A percentile compares a stretch with the other conserved stretches of the same genome.
phyloP scores from a whole-genome alignment of 1,140 invertebrate species.

The Eufriesea mexicana region DNA sequence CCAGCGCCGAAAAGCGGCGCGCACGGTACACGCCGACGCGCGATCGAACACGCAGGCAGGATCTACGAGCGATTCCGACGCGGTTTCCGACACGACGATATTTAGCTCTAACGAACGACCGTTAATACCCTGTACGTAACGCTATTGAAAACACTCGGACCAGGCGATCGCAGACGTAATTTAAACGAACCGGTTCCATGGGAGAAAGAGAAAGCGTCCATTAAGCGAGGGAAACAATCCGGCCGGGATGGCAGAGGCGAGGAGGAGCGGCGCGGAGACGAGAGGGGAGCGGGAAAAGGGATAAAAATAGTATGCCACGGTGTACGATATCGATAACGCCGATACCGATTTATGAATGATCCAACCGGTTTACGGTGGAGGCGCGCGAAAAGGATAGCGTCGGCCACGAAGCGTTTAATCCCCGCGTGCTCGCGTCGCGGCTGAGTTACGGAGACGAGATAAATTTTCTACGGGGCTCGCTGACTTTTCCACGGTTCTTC shows the following conservation, averaged over 20 bases:
- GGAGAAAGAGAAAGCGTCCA: slow-evolving; percentile 42
- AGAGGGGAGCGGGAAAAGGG: not conserved
- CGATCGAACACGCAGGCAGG: too few species aligned
- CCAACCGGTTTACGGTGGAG: slow-evolving; percentile 47
- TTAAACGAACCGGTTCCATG: slow-evolving; percentile 39
- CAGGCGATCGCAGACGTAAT: not conserved
- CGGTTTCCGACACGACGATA: not conserved
- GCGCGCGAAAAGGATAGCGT: not conserved
- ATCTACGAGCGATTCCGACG: not conserved
- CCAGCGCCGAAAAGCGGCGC: not conserved
- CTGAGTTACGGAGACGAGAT: not conserved
- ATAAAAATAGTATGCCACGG: not conserved
- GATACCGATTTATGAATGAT: slow-evolving; percentile 58
- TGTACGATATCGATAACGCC: slow-evolving; percentile 53
- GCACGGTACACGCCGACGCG: not conserved
- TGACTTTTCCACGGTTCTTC: slow-evolving; percentile 21
- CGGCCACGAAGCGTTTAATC: not conserved
- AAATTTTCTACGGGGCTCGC: not conserved
- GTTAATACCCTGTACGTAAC: slow-evolving; percentile 21
- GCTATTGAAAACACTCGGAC: slow-evolving; percentile 41
- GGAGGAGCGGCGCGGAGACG: too few species aligned
- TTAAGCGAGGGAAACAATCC: slow-evolving; percentile 33
- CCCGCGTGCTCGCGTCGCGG: not conserved
- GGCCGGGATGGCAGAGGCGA: not conserved
- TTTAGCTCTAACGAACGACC: not conserved